Percentiles rank a stretch among this genome's conserved stretches.
Conservation (phyloP, 2,888 invertebrate genomes). For the Catonia carolina region DNA sequence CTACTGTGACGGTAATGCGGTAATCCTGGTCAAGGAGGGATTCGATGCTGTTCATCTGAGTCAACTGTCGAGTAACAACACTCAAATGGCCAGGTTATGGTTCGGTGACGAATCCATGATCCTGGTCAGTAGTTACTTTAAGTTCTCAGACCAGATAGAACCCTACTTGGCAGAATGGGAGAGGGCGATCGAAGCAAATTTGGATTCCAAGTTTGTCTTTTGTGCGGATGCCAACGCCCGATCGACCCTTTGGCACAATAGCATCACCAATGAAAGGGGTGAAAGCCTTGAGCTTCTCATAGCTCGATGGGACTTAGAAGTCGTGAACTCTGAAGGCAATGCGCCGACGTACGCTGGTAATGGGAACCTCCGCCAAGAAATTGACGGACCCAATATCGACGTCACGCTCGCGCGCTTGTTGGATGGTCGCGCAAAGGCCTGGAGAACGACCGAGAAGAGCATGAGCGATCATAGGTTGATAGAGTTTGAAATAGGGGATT, state of each 20-base stretch:
- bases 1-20: background rate
- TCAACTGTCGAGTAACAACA: background rate
- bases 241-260: background rate
- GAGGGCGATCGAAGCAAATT: too few species aligned
- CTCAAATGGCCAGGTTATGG: too few species aligned
- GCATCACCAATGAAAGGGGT: background rate
- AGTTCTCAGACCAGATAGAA: too few species aligned
- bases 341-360: background rate
- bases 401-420: background rate
- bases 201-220: too few species aligned
- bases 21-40: background rate
- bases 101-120: too few species aligned
- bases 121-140: too few species aligned
- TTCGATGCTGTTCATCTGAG: background rate
- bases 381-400: conserved; percentile 11
- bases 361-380: background rate
- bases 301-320: background rate
- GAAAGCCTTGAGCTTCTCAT: background rate
- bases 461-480: conserved; percentile 10
- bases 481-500: background rate
- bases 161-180: too few species aligned
- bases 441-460: background rate
- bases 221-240: conserved; percentile 1
- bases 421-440: background rate
- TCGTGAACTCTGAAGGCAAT: background rate